These are phyloP conservation scores for Odontomyia ornata DNA, from an alignment of 2,888 invertebrate species.

Conservation along the genomic window DNA sequence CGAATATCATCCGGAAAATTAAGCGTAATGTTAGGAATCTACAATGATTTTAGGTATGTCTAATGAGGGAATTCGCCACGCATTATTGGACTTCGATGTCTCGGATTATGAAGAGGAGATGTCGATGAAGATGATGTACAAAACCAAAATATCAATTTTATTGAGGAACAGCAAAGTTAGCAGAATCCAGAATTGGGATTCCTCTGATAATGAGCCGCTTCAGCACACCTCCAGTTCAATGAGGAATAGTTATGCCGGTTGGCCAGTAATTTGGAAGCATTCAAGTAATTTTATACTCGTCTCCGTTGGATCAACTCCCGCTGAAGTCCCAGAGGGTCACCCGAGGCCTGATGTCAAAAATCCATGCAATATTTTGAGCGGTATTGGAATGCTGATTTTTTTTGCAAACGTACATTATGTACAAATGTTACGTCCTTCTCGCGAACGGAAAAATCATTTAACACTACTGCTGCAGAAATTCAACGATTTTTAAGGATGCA, in stretches of 20 bases:
- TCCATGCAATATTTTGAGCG: not conserved
- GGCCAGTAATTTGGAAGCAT: not conserved
- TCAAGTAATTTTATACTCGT: too few species aligned
- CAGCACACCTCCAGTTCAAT: too few species aligned
- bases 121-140: too few species aligned
- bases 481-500: slow-evolving; percentile 7
- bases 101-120: too few species aligned
- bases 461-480: slow-evolving; percentile 2
- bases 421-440: not conserved
- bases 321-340: not conserved
- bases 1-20: not conserved
- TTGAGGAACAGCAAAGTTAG: too few species aligned
- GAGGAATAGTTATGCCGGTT: too few species aligned
- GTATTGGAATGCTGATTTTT: not conserved
- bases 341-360: not conserved
- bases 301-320: not conserved
- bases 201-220: too few species aligned
- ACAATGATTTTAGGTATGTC: not conserved
- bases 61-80: too few species aligned
- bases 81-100: too few species aligned
- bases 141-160: too few species aligned
- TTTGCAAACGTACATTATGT: not conserved
- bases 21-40: not conserved
- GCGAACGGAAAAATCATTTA: not conserved
- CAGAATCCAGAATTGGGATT: too few species aligned